Evolutionary conservation across 64 coral and sea anemone species (phyloP), one percentile per base, ranked within the genome.

Genomic region (Porites lutea): DNA sequence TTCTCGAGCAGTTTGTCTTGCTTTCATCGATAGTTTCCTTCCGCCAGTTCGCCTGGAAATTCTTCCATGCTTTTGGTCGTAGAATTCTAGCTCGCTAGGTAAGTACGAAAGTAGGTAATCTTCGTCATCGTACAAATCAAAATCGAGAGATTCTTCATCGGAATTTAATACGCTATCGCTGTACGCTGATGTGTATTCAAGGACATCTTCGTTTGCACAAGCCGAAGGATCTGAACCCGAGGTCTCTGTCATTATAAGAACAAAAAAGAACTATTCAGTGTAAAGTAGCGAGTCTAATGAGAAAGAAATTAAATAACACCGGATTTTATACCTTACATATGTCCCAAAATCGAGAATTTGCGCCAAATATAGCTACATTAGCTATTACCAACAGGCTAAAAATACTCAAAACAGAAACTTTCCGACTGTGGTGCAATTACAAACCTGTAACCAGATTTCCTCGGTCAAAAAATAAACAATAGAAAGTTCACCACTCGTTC

Each of bases 11-110:
- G 43, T 65, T 44, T 16, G 58, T 61, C 45, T 82, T 12, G 44
- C 59, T n/a, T 46, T 61, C 3, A 8, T 13, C 43, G 59, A 65
- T 16, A 11, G 59, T 22, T 82, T 82, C 58, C 50, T 82, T 64
- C 7, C 79, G 15, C 59, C 59, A 48, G 48, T 82, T 65, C 59
- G 59, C 45, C 89, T 79, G 5, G 2, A 73, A 18, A 90, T 45
- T 45, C 59, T 66, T 44, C 89, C 89, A 43, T 45, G 50, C 13
- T 91, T 91, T 79, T 46, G 58, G 54, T 91, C 66, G 66, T 59
- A 82, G 78, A 91, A 91, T 74, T 91, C 89, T 16, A 91, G 61
- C 12, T 82, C 78, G 21, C 12, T 19, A 15, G 89, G 77, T 55
- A 22, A 91, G 44, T 90, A 37, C 8, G 53, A 79, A 4, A 59